Percentiles rank a stretch among this genome's conserved stretches.
These are phyloP conservation scores for Eubucco bourcierii DNA, from an alignment of 2,113 vertebrate species.

Conservation along the genomic window DNA sequence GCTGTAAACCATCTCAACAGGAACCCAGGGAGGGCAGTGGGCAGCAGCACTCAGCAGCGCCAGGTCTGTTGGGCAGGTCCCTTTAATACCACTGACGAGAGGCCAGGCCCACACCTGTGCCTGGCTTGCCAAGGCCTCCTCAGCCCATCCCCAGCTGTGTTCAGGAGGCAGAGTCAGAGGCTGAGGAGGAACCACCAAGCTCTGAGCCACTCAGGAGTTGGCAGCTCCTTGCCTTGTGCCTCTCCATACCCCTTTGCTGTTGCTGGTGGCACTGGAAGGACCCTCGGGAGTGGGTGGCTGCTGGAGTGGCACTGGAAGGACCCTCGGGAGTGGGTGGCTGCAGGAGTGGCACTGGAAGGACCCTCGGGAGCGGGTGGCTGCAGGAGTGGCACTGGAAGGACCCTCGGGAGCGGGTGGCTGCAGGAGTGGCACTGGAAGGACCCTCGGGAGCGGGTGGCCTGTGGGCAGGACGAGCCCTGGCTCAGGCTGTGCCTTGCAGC, in stretches of 20 bases:
- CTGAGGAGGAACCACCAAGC: no score
- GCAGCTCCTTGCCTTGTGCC: background rate
- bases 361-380: no score
- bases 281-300: no score
- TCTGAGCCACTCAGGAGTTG: no score
- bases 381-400: no score
- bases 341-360: no score
- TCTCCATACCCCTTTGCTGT: accelerated
- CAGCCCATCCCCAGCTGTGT: background rate
- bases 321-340: no score
- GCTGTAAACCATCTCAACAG: background rate
- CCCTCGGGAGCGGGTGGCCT: accelerated
- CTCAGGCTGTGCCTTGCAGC: constrained; percentile 44
- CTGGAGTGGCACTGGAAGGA: no score
- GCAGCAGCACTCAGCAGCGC: background rate
- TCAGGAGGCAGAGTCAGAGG: no score
- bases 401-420: background rate
- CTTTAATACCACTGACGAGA: background rate
- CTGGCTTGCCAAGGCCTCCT: background rate
- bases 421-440: background rate
- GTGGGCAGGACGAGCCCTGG: accelerated
- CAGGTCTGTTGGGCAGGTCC: background rate
- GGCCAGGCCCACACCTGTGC: background rate
- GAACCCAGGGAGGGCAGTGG: background rate
- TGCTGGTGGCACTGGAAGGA: no score